Evolutionary conservation across 2,888 invertebrate species (phyloP), one percentile per base, ranked within the genome.

Genomic region (Spodoptera picta): DNA sequence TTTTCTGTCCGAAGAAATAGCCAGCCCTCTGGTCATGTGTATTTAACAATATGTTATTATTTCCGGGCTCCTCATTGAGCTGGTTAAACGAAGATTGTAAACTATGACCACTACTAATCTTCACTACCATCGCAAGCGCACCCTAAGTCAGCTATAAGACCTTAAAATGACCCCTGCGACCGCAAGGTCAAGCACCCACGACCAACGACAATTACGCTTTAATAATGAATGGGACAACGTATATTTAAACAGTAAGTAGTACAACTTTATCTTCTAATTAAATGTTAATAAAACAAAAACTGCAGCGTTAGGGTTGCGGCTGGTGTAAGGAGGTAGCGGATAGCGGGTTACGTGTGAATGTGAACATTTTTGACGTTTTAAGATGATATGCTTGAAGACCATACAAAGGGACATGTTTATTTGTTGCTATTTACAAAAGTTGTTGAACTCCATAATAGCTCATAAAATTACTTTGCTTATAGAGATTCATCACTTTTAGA

Each of bases 271-370:
- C 88, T 87, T 89, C 88, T 91, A 90, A 90, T 92, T 92, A 92
- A 92, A 92, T 90, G 91, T 82, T 90, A 89, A 89, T 91, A 88
- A 36, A 89, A 92, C 90, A 91, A 91, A 91, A 92, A 92, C 85
- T 83, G 75, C 69, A 73, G 71, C 69, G 72, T 83, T 84, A 74
- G 73, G 77, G 68, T 49, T 73, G 66, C 9, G 69, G 27, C 10
- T 47, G 79, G 80, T 69, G 50, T 60, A 59, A 83, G 83, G 43
- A 49, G 71, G 6, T 10, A 78, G 81, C 77, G 69, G 14, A 9
- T 24, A 65, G 69, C 69, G 73, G 47, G 42, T 49, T 56, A 27
- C 1, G 23, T 23, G 31, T 2, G 46, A 46, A 19, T 45, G 10
- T 19, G 1, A 7, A 1, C 7, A 14, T 45, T 45, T 2, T 45